Percentiles rank a stretch among this genome's conserved stretches.
Evolutionary conservation across 1,140 invertebrate genomes (phyloP).

Genomic region (Sycobia sp.): DNA sequence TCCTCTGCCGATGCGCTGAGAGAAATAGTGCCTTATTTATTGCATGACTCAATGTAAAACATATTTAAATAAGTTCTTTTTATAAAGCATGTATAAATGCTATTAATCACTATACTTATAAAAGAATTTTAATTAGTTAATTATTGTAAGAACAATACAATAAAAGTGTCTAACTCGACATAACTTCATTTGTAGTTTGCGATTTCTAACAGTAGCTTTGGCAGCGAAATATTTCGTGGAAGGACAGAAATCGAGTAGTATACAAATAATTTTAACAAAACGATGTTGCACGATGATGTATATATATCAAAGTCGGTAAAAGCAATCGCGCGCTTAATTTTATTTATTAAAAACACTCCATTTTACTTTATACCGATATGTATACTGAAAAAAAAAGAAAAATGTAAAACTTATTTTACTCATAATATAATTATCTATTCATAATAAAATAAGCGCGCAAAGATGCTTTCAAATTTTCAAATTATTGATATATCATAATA

Average conservation of each 20-base stretch:
- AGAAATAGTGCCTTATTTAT: background rate
- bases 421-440: background rate
- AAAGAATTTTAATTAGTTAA: too few species aligned
- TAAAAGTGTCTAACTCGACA: too few species aligned
- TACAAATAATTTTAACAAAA: conserved; percentile 4
- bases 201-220: conserved; percentile 2
- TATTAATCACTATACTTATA: too few species aligned
- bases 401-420: background rate
- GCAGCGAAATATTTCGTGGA: conserved; percentile 16
- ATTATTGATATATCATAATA: conserved; percentile 1
- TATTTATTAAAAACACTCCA: conserved; percentile 3
- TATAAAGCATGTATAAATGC: too few species aligned
- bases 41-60: too few species aligned
- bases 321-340: background rate
- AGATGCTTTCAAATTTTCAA: background rate
- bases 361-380: too few species aligned
- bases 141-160: background rate
- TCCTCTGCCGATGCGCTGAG: conserved; percentile 1
- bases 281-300: too few species aligned
- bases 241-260: background rate
- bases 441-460: background rate
- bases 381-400: background rate
- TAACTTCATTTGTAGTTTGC: too few species aligned
- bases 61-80: too few species aligned
- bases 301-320: background rate